phyloP scores from a whole-genome alignment of 35 echinoderm and acorn worm species.

The Lytechinus pictus region DNA sequence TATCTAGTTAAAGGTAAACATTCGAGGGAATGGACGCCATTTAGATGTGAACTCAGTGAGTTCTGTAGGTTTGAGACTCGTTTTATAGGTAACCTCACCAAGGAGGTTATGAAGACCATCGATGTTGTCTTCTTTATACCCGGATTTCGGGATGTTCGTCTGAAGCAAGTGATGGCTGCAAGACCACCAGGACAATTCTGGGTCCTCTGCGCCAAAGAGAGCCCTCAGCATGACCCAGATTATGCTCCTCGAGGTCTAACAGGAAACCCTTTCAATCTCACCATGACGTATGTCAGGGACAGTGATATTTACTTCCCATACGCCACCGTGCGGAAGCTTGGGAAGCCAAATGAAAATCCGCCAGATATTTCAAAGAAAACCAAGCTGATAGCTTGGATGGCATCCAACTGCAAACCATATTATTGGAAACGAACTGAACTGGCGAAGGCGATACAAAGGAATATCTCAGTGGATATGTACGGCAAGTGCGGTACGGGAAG shows the following conservation, averaged over 20 bases:
- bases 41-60: too few species aligned
- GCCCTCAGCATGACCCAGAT: background rate
- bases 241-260: background rate
- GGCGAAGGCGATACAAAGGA: constrained; percentile 40
- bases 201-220: background rate
- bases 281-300: background rate
- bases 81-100: too few species aligned
- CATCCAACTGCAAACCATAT: constrained; percentile 63
- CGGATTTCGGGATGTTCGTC: too few species aligned
- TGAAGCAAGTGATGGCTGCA: too few species aligned
- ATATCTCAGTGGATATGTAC: constrained; percentile 60
- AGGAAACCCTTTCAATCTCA: constrained; percentile 23
- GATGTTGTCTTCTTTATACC: too few species aligned
- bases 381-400: constrained; percentile 65
- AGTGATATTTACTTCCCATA: constrained; percentile 11
- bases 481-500: constrained; percentile 61
- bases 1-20: too few species aligned
- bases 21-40: too few species aligned
- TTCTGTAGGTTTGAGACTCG: too few species aligned
- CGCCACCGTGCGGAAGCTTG: background rate
- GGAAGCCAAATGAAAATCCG: background rate
- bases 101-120: too few species aligned
- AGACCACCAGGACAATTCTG: background rate
- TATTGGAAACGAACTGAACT: constrained; percentile 57
- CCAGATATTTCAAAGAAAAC: constrained; percentile 52